These are phyloP conservation scores for Chrysochloris asiatica DNA, from an alignment of 2,113 vertebrate species.

Conservation along the genomic window DNA sequence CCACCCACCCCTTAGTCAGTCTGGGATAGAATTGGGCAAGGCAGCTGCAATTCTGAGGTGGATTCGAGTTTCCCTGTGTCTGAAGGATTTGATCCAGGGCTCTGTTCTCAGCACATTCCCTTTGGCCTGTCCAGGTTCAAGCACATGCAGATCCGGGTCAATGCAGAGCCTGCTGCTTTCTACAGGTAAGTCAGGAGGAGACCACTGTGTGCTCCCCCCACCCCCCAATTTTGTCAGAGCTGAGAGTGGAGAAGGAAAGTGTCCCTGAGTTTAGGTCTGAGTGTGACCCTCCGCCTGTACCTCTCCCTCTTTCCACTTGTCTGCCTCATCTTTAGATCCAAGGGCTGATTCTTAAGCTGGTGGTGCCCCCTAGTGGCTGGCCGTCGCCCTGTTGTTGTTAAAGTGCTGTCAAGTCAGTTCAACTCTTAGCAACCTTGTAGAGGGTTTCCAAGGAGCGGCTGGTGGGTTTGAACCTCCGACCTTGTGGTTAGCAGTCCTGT, in stretches of 20 bases:
- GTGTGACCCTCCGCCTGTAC: neutral
- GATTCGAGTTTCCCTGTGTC: neutral
- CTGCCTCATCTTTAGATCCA: neutral
- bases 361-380: neutral
- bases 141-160: conserved; percentile 97
- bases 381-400: neutral
- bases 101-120: neutral
- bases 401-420: too few relatives aligned
- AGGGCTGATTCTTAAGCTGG: conserved; percentile 1
- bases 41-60: neutral
- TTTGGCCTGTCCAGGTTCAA: conserved; percentile 90
- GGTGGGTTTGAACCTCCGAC: too few relatives aligned
- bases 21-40: neutral
- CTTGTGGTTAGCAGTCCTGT: too few relatives aligned
- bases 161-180: conserved; percentile 96
- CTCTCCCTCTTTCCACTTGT: neutral
- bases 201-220: too few relatives aligned
- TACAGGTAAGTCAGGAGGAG: conserved; percentile 88
- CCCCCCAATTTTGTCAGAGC: neutral
- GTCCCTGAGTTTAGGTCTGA: neutral
- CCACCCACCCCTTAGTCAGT: neutral
- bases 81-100: neutral
- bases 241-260: neutral
- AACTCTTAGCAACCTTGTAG: too few relatives aligned
- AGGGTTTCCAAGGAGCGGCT: too few relatives aligned